These are phyloP conservation scores for Siderastrea siderea DNA, from an alignment of 92 coral and sea anemone genomes.

Conservation along the genomic window DNA sequence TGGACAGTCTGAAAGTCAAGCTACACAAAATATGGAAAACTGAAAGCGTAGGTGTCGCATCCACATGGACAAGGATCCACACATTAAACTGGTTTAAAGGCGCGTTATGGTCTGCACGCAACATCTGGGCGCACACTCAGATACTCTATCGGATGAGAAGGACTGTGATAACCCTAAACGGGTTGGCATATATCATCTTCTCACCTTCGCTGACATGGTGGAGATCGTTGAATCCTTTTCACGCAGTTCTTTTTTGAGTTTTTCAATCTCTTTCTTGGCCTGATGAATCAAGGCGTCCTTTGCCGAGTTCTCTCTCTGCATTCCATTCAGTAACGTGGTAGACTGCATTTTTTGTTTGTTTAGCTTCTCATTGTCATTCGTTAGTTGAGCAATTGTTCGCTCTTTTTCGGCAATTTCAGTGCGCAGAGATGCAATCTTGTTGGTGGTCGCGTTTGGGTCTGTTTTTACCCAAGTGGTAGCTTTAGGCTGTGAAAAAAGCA, in stretches of 20 bases:
- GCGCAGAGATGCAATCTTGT: slow-evolving; percentile 85
- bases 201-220: slow-evolving; percentile 87
- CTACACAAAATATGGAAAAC: too few species aligned
- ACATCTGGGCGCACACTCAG: too few species aligned
- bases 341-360: slow-evolving; percentile 91
- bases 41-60: too few species aligned
- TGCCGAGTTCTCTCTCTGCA: slow-evolving; percentile 93
- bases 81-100: too few species aligned
- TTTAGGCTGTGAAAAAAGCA: slow-evolving; percentile 44
- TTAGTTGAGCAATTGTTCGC: slow-evolving; percentile 80
- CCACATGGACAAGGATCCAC: too few species aligned
- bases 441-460: slow-evolving; percentile 79
- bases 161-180: too few species aligned
- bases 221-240: slow-evolving; percentile 89
- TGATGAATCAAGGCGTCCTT: slow-evolving; percentile 92
- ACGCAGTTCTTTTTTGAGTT: slow-evolving; percentile 83
- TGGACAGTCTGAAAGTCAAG: too few species aligned
- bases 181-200: background rate
- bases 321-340: slow-evolving; percentile 82
- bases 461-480: slow-evolving; percentile 60
- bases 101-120: too few species aligned
- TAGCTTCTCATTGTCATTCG: slow-evolving; percentile 79
- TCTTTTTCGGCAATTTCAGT: slow-evolving; percentile 92
- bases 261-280: slow-evolving; percentile 82
- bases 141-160: too few species aligned